Conservation (phyloP, 2,113 vertebrate genomes). For the Eurypyga helias region DNA sequence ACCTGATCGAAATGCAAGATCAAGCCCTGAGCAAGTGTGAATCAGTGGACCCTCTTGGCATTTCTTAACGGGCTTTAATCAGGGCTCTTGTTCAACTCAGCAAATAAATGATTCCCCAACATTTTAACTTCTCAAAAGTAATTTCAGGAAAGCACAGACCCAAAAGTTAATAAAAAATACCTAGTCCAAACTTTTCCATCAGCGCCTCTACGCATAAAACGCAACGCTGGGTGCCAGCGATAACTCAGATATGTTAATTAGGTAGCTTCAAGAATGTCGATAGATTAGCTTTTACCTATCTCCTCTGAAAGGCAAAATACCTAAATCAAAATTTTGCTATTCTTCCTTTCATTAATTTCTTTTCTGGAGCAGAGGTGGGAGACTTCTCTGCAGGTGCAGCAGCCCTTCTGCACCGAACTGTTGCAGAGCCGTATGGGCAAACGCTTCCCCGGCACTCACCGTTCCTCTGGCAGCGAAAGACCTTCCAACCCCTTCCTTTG, state of each 20-base stretch:
- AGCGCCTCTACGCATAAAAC: not conserved
- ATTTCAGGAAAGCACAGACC: not conserved
- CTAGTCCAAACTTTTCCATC: not conserved
- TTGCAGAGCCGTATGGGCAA: rapidly evolving
- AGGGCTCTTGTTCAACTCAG: not conserved
- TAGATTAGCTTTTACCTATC: not conserved
- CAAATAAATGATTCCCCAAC: not conserved
- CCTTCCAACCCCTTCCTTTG: not conserved
- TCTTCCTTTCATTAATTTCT: not conserved
- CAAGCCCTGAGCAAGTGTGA: not conserved
- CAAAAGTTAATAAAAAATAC: not conserved
- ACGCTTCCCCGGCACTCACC: not conserved
- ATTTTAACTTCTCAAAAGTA: not conserved
- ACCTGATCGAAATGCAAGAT: not conserved
- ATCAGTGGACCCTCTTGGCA: not conserved
- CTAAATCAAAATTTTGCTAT: not conserved
- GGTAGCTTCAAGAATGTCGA: not conserved
- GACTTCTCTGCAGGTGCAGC: not conserved
- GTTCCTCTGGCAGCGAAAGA: not conserved
- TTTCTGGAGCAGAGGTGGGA: not conserved
- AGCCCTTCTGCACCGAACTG: not conserved
- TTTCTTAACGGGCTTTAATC: not conserved
- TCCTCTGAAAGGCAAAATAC: not conserved
- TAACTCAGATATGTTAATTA: not conserved
- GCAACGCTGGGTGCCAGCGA: not conserved